Conservation (phyloP, 1,140 invertebrate genomes). For the Euglossa dilemma region DNA sequence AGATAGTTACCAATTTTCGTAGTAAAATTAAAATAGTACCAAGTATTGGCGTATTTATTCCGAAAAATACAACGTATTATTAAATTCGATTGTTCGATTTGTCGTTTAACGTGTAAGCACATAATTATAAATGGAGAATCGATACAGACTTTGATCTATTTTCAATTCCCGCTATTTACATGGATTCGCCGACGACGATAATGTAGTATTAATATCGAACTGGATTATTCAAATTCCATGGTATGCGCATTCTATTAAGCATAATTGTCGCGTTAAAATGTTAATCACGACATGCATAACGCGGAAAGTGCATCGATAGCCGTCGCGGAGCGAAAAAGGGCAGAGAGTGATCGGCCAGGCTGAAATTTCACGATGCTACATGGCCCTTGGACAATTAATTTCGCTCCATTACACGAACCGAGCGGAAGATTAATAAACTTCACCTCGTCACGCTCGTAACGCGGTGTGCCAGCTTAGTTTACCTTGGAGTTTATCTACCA, state of each 20-base stretch:
- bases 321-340: not conserved
- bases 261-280: not conserved
- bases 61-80: too few species aligned
- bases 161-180: not conserved
- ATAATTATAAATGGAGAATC: not conserved
- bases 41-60: too few species aligned
- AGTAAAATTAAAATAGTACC: too few species aligned
- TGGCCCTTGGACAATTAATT: constrained; percentile 57
- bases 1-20: too few species aligned
- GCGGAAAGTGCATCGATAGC: not conserved
- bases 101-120: too few species aligned
- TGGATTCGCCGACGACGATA: not conserved
- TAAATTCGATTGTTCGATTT: too few species aligned
- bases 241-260: not conserved
- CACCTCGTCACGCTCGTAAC: constrained; percentile 51
- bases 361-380: constrained; percentile 18
- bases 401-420: constrained; percentile 26
- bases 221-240: not conserved
- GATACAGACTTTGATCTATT: not conserved
- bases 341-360: not conserved
- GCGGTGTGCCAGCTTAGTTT: constrained; percentile 43
- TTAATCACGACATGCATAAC: not conserved
- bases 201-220: not conserved
- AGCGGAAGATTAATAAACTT: constrained; percentile 60
- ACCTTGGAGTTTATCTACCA: constrained; percentile 51